phyloP scores from a whole-genome alignment of 2,888 invertebrate species.

The Aspidiotus rigidus region DNA sequence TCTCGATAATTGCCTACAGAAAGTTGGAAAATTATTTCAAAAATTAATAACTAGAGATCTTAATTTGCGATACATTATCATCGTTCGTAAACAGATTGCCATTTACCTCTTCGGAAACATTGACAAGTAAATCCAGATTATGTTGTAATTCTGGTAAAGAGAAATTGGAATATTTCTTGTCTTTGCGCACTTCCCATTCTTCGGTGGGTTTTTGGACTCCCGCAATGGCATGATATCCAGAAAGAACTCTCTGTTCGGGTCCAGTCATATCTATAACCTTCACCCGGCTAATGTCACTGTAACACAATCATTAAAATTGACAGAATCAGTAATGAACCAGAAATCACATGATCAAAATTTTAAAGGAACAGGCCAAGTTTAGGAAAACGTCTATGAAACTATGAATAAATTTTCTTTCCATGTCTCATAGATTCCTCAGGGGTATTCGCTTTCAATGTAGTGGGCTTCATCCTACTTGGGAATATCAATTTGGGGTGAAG shows the following conservation, averaged over 20 bases:
- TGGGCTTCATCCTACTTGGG: too few species aligned
- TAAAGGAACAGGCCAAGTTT: background rate
- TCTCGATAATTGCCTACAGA: slow-evolving; percentile 71
- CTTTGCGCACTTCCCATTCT: slow-evolving; percentile 51
- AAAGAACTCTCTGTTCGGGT: slow-evolving; percentile 80
- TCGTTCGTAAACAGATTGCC: background rate
- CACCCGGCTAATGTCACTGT: slow-evolving; percentile 66
- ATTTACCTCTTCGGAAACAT: slow-evolving; percentile 77
- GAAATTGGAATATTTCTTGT: slow-evolving; percentile 57
- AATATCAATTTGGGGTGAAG: too few species aligned
- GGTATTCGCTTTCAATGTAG: too few species aligned
- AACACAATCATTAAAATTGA: slow-evolving; percentile 23
- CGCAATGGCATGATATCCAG: slow-evolving; percentile 84
- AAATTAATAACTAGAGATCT: background rate
- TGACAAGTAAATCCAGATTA: slow-evolving; percentile 82
- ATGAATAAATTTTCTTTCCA: too few species aligned
- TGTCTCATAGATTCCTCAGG: slow-evolving; percentile 1
- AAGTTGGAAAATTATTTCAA: background rate
- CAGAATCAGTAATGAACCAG: background rate
- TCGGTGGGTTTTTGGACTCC: slow-evolving; percentile 51
- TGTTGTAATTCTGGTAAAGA: slow-evolving; percentile 81
- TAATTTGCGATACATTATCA: too few species aligned
- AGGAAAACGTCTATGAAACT: background rate
- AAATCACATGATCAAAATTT: too few species aligned
- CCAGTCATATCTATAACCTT: slow-evolving; percentile 99